These are phyloP conservation scores for Amazona vittata DNA, from an alignment of 2,113 vertebrate genomes.

Conservation along the genomic window DNA sequence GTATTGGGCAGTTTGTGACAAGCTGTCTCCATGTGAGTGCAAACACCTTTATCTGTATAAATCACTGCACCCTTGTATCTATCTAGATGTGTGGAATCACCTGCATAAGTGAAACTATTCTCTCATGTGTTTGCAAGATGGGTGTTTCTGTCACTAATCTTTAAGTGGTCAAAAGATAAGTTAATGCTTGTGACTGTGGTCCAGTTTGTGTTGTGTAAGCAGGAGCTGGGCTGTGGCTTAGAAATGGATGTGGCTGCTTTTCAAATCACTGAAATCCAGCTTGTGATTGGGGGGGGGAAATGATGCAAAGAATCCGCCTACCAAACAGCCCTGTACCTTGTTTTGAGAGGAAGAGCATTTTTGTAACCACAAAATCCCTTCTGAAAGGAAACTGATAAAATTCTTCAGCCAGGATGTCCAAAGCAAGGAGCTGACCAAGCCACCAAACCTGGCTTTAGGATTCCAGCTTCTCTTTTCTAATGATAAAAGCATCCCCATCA, in stretches of 20 bases:
- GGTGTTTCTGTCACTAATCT: background rate
- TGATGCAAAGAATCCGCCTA: background rate
- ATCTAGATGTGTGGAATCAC: background rate
- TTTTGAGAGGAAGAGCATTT: background rate
- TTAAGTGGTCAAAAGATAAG: background rate
- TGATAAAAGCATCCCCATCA: background rate
- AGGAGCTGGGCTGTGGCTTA: background rate
- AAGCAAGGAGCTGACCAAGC: slow-evolving; percentile 27
- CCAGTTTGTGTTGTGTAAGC: background rate
- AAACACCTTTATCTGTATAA: background rate
- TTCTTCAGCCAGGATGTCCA: slow-evolving; percentile 49
- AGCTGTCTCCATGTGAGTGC: background rate
- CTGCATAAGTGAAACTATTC: background rate
- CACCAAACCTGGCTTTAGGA: slow-evolving; percentile 55
- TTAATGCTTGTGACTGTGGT: background rate
- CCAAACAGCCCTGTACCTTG: background rate
- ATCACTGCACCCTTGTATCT: background rate
- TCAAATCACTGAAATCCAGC: background rate
- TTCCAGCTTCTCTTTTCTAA: slow-evolving; percentile 29
- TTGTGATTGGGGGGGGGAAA: accelerated
- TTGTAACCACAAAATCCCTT: background rate
- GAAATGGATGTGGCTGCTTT: background rate
- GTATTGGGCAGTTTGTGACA: background rate
- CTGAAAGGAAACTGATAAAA: slow-evolving; percentile 45
- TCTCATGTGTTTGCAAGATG: background rate